Base-by-base conservation (phyloP, 92 coral and sea anemone species). In the Muricea muricata region DNA sequence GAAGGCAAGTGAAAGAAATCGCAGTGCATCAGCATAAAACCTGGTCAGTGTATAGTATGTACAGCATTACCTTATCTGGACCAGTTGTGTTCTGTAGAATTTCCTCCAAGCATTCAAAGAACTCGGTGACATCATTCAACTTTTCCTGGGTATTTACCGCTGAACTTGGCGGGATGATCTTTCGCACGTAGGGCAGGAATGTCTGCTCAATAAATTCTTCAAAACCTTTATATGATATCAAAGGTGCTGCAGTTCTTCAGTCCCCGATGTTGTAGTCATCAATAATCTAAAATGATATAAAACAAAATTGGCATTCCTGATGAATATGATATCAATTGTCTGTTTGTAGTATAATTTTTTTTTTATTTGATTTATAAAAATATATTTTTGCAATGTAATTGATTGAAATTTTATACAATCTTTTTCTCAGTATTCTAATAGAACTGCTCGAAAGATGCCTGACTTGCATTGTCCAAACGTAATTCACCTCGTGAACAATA, bases 111-210 rank as follows among this genome's bases (percentile, higher is more conserved):
- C 79, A 82, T 13, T 41, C 33, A n/a, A 55, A 67, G 67, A 82
- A 82, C 11, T 82, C 79, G 45, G 42, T 9, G 52, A 82, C 68
- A n/a, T 77, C 77, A 30, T 57, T 18, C 10, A 40, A 18, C 30
- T 82, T 35, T 65, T 54, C 86, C 75, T 72, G 60, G 21, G 21
- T 21, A 29, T 41, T 60, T 6, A 56, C 78, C 24, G 55, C 32
- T 41, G 81, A 50, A 14, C 50, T 31, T 1, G 61, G 25, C 9
- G 8, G 31, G 47, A 83, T 11, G 31, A 83, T 23, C n/a, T 71
- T 83, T 4, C 88, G 78, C 32, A 84, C 82, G 26, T 72, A 84
- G 33, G 83, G 88, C 5, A 84, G 88, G 74, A 84, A 84, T 20
- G 50, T 58, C 42, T 84, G 67, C 56, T 84, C 81, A 0, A 84